A percentile compares a stretch with the other conserved stretches of the same genome.
phyloP scores from a whole-genome alignment of 1,140 invertebrate genomes.

The Drosophila tropicalis region DNA sequence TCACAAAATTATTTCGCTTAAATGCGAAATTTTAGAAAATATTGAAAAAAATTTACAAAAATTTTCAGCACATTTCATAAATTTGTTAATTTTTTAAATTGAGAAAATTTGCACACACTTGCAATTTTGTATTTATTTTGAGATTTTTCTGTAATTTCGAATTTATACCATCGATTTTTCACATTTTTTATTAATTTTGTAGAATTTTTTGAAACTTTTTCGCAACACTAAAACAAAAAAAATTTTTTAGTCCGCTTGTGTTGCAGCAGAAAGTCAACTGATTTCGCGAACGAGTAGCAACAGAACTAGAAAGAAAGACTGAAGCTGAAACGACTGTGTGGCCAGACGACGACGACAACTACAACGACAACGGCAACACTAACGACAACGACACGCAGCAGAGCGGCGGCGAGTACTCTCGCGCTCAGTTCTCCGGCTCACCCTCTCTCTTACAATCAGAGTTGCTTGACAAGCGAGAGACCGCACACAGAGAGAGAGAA shows the following conservation, averaged over 20 bases:
- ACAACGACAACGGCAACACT: slow-evolving; percentile 35
- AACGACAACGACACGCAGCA: slow-evolving; percentile 23
- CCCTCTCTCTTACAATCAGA: slow-evolving; percentile 3
- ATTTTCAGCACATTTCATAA: slow-evolving; percentile 39
- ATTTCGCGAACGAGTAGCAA: slow-evolving; percentile 80
- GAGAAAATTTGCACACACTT: slow-evolving; percentile 45
- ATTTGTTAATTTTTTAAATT: slow-evolving; percentile 42
- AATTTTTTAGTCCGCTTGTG: slow-evolving; percentile 78
- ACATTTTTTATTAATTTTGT: slow-evolving; percentile 76
- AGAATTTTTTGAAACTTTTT: slow-evolving; percentile 80
- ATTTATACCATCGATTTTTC: slow-evolving; percentile 77
- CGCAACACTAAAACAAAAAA: slow-evolving; percentile 82
- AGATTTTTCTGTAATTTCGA: slow-evolving; percentile 69
- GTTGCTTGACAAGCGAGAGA: slow-evolving; percentile 18
- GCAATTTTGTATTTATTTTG: slow-evolving; percentile 71
- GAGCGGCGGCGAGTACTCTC: slow-evolving; percentile 45
- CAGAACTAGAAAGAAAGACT: slow-evolving; percentile 76
- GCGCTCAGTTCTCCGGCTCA: slow-evolving; percentile 4
- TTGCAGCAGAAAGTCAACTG: slow-evolving; percentile 78
- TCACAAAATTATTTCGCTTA: slow-evolving; percentile 62
- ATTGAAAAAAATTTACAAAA: slow-evolving; percentile 66
- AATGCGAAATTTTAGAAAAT: slow-evolving; percentile 76
- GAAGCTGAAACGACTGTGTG: slow-evolving; percentile 59
- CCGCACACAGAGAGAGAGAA: slow-evolving; percentile 12
- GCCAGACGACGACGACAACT: slow-evolving; percentile 42